Evolutionary conservation across 2,113 vertebrate species (phyloP).

Genomic region (Sander lucioperca): DNA sequence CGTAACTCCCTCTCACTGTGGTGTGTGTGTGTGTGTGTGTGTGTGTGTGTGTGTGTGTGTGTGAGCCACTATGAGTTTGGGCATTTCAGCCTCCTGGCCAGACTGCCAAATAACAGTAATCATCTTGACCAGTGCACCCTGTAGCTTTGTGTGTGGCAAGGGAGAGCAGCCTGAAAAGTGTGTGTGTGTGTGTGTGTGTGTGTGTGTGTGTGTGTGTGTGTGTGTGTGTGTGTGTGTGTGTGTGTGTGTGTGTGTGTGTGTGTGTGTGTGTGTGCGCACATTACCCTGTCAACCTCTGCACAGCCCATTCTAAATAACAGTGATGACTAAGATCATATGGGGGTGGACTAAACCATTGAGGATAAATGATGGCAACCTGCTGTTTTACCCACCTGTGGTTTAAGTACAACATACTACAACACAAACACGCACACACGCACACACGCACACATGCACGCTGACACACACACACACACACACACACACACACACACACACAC

Average conservation of each 20-base stretch:
- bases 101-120: constrained; percentile 82
- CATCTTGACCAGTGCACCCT: constrained; percentile 71
- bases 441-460: neutral
- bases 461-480: too few relatives aligned
- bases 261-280: neutral
- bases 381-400: constrained; percentile 59
- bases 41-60: constrained; percentile 11
- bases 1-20: constrained; percentile 34
- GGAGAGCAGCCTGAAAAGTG: neutral
- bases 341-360: constrained; percentile 61
- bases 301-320: constrained; percentile 65
- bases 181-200: neutral
- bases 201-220: constrained; percentile 14
- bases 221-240: neutral
- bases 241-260: constrained; percentile 9
- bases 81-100: constrained; percentile 67
- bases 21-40: constrained; percentile 7
- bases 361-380: constrained; percentile 54
- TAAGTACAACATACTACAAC: constrained; percentile 19
- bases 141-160: constrained; percentile 29
- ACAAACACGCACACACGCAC: constrained; percentile 17
- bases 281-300: constrained; percentile 36
- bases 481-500: neutral
- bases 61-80: constrained; percentile 24
- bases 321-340: constrained; percentile 61